Conservation (phyloP, 2,113 vertebrate species). For the Origma solitaria region DNA sequence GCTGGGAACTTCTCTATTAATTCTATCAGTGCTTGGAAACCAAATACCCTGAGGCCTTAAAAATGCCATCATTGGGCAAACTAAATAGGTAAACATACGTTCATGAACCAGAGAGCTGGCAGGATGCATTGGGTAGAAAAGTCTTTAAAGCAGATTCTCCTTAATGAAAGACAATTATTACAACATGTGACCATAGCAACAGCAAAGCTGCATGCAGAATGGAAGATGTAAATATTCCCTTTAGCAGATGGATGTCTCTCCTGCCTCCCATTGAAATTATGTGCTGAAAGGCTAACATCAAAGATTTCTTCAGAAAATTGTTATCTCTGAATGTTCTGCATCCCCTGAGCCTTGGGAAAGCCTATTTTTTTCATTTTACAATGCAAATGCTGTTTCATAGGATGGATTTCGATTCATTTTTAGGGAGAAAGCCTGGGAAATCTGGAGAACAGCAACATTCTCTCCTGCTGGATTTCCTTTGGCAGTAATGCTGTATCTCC, state of each 20-base stretch:
- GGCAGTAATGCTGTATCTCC: not conserved
- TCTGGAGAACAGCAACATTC: not conserved
- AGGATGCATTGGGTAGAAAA: not conserved
- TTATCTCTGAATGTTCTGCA: not conserved
- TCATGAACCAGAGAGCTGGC: not conserved
- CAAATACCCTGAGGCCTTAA: not conserved
- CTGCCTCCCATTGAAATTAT: not conserved
- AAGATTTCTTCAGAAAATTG: slow-evolving; percentile 16
- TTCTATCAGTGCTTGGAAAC: slow-evolving; percentile 1
- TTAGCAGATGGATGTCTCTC: slow-evolving; percentile 27
- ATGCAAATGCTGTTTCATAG: not conserved
- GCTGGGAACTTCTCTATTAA: slow-evolving; percentile 5
- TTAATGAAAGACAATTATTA: slow-evolving; percentile 2
- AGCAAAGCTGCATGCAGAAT: not conserved
- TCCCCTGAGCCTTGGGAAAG: not conserved
- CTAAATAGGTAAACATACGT: not conserved
- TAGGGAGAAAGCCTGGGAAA: not conserved
- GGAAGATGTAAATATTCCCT: slow-evolving; percentile 12
- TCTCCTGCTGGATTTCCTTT: not conserved
- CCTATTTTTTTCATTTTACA: not conserved
- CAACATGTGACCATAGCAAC: slow-evolving; percentile 43
- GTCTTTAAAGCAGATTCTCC: not conserved
- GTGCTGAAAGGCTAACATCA: slow-evolving; percentile 1
- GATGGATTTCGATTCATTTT: not conserved
- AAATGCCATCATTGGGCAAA: not conserved